Base-by-base conservation (phyloP, 1,140 invertebrate species). In the Cotesia vestalis region DNA sequence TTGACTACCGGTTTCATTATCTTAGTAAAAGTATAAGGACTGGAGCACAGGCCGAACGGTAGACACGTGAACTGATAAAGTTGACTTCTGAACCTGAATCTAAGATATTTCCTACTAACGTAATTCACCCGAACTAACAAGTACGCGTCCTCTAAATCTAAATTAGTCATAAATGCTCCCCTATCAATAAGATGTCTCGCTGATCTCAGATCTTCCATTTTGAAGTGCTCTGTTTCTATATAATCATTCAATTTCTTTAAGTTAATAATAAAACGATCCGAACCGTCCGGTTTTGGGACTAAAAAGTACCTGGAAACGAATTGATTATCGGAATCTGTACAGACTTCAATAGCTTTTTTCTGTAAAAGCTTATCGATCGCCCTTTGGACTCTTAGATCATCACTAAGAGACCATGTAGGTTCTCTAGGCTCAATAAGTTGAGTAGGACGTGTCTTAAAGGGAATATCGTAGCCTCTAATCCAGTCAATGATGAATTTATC, bases 121-220 rank as follows among this genome's bases (percentile, higher is more conserved):
- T 63, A 6, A 57, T 17, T 27, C 11, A 75, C 46, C 4, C 66
- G 71, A 20, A 76, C 40, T 17, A 69, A 35, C 40, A 60, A 76
- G 60, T 71, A 73, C 9, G 74, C 62, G 59, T 76, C 74, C 27
- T 75, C 57, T 35, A 71, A 36, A 12, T 75, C 73, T n/a, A 75
- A 53, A 12, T 8, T 66, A 14, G 64, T 55, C 64, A 71, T 60
- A 64, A 71, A 71, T 34, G 51, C 59, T n/a, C 35, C 27, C 4
- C 17, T 52, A 6, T 20, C 35, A 6, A 67, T 17, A n/a, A 75
- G 46, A 40, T 68, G 57, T 17, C 38, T 46, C 3, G 64, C 73
- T n/a, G 73, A 34, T 17, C 64, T 62, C 3, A 71, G 53, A 40
- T 75, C 64, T 51, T 75, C 70, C 40, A 69, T 52, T 52, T 74